Base-by-base conservation (phyloP, 2,113 vertebrate genomes). In the Connochaetes taurinus region DNA sequence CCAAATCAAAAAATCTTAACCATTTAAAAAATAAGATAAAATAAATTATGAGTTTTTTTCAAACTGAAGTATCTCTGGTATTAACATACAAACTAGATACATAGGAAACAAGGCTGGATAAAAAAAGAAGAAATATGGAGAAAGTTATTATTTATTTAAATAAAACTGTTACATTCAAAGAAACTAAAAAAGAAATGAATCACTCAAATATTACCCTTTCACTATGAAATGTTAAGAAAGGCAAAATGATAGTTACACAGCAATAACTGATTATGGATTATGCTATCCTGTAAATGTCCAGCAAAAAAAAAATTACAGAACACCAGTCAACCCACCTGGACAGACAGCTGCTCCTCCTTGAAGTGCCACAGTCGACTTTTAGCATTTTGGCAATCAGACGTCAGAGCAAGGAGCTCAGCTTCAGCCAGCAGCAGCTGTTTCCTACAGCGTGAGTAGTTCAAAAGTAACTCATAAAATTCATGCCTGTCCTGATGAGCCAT, bases 391-490 rank as follows among this genome's bases (percentile, higher is more conserved):
- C 99, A 99, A 97, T 99, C 99, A 2, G 99, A 99, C 0, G 96
- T 98, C 97, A 99, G 98, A 31, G 99, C 98, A 78, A 99, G 99
- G 2, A 99, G 98, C 98, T 99, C 99, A 2, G 99, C 99, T 98
- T 99, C 99, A 0, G 99, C 99, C 98, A 99, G 98, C 31, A 99
- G 98, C 86, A 99, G 98, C 95, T 99, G 99, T 97, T 99, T 99
- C 81, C 99, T 99, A 97, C 99, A 99, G 82, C 99, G 99, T 98
- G 99, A 99, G 97, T 99, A 99, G 98, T 99, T 99, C 93, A 99
- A 99, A 64, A 99, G 98, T 83, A 99, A 98, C 96, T 99, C 99
- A 0, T 99, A 99, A 94, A 99, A 99, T 85, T 99, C 99, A 0
- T 99, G 99, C 93, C 99, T 99, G 87, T 99, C 99, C 97, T 99